Evolutionary conservation across 2,797 vertebrate genomes (phyloP).

Genomic region (Morus bassanus): DNA sequence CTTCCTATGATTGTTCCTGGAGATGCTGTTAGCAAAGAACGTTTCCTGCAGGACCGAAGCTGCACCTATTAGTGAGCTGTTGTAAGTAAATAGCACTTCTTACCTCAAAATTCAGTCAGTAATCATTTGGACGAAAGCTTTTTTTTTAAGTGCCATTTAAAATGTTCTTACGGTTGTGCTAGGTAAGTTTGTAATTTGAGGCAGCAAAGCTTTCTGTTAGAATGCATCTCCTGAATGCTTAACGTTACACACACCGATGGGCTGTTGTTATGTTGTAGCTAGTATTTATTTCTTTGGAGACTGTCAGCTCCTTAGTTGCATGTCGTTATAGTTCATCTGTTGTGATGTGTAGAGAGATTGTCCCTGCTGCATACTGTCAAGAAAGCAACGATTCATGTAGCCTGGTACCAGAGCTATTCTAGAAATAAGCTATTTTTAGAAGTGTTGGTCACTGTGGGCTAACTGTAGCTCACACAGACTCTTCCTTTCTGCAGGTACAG

Average conservation of each 20-base stretch:
- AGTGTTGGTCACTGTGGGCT: neutral
- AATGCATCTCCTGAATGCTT: neutral
- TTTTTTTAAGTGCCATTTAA: neutral
- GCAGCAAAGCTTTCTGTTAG: neutral
- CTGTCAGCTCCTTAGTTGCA: rapidly evolving
- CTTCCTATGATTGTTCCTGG: neutral
- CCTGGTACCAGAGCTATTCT: neutral
- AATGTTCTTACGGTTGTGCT: neutral
- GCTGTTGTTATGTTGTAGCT: neutral
- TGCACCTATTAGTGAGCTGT: neutral
- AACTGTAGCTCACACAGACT: neutral
- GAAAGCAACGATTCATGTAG: neutral
- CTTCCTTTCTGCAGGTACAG: slow-evolving; percentile 77
- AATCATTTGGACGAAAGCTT: neutral
- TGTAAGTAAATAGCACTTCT: neutral
- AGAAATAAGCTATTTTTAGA: neutral
- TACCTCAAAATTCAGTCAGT: neutral
- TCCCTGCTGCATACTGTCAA: neutral
- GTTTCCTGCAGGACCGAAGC: neutral
- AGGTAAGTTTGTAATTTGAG: neutral
- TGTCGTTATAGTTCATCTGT: neutral
- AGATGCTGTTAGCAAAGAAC: neutral
- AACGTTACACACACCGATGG: rapidly evolving
- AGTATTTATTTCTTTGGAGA: neutral
- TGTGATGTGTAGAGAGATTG: neutral